Base-by-base conservation (phyloP, 2,113 vertebrate species). In the Coturnix japonica region DNA sequence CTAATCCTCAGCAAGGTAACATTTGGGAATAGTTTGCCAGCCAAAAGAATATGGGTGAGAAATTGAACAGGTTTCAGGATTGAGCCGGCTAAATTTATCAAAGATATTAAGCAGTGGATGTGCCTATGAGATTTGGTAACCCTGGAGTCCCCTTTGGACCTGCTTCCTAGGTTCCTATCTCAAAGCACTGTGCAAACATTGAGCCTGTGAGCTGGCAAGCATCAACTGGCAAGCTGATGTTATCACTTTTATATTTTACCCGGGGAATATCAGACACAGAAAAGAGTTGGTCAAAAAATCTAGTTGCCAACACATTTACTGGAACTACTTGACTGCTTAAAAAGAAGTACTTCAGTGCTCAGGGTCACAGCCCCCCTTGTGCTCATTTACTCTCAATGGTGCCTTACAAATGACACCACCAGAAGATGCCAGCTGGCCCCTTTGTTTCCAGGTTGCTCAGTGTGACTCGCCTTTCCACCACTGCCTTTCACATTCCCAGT, bases 131-230 rank as follows among this genome's bases (percentile, higher is more conserved):
- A 83, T 93, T 61, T 54, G 71, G 74, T 89, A 85, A 78, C 81
- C 91, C 88, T 78, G 85, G 69, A 90, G 65, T 87, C 82, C 91
- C 66, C 80, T 91, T 85, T 85, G 79, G 90, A 69, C 44, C 70
- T 35, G 74, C 94, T 93, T 93, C 96, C 86, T 90, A 76, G 91
- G 89, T 66, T 94, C 54, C 87, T 92, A 74, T 92, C 94, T 82
- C 81, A 92, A 91, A 94, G 91, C 75, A 56, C 67, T 87, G 51
- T 33, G 89, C 91, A 93, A 91, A 87, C 75, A 93, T 93, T 91
- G 76, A 95, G 85, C 75, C 74, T 66, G 41, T 85, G 85, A 94
- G 78, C 92, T 89, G 51, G 51, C 26, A 53, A 53, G 85, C 81
- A 95, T 89, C 91, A 94, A 90, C 84, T 80, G 87, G 84, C 80